These are phyloP conservation scores for Lysandra coridon DNA, from an alignment of 2,888 invertebrate genomes.

Conservation along the genomic window DNA sequence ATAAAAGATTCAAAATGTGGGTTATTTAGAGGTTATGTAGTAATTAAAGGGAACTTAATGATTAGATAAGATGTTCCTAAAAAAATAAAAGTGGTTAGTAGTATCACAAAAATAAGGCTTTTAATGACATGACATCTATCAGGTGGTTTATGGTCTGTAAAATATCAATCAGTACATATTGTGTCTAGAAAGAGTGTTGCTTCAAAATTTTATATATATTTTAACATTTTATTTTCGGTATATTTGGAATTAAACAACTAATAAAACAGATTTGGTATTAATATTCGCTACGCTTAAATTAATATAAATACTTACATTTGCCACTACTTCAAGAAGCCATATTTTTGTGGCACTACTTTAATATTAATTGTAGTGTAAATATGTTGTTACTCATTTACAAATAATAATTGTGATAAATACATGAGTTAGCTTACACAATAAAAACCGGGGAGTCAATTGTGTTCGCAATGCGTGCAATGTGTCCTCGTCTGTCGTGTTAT, in stretches of 20 bases:
- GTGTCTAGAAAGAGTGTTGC: slow-evolving; percentile 5
- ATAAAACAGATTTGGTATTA: slow-evolving; percentile 7
- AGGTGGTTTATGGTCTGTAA: neutral
- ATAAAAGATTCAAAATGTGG: too few species aligned
- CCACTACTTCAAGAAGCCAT: neutral
- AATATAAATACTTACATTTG: slow-evolving; percentile 21
- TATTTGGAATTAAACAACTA: slow-evolving; percentile 14
- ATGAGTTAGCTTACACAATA: slow-evolving; percentile 7
- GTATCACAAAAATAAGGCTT: slow-evolving; percentile 23
- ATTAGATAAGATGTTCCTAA: neutral
- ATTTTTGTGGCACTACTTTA: slow-evolving; percentile 26
- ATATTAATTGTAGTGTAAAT: neutral
- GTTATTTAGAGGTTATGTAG: too few species aligned
- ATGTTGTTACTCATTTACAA: slow-evolving; percentile 21
- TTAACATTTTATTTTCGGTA: slow-evolving; percentile 12
- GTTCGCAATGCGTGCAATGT: neutral
- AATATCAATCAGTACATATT: neutral
- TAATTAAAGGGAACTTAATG: too few species aligned
- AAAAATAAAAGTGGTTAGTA: neutral
- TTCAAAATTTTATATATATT: neutral
- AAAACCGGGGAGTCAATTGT: neutral
- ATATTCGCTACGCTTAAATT: slow-evolving; percentile 24
- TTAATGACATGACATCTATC: neutral
- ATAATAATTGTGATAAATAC: slow-evolving; percentile 10
- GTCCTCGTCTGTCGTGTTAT: slow-evolving; percentile 34